Conservation (phyloP, 1,140 invertebrate genomes). For the Arion vulgaris region DNA sequence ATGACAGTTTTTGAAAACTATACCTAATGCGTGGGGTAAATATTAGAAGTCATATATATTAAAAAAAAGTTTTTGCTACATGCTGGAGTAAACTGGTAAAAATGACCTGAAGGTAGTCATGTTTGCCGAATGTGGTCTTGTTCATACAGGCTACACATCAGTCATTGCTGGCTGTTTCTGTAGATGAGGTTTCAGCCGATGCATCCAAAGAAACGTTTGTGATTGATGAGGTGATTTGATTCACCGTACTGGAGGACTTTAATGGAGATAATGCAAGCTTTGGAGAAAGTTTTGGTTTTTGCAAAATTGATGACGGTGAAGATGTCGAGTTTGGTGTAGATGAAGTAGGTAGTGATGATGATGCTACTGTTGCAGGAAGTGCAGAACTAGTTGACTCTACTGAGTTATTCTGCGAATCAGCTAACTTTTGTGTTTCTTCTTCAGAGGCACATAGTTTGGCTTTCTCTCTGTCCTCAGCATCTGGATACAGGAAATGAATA, state of each 20-base stretch:
- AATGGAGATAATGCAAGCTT: slow-evolving; percentile 23
- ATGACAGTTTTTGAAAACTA: too few relatives aligned
- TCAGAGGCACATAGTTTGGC: slow-evolving; percentile 37
- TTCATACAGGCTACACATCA: not conserved
- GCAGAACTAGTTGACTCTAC: not conserved
- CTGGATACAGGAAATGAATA: slow-evolving; percentile 12
- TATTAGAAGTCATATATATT: too few relatives aligned
- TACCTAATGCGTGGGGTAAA: too few relatives aligned
- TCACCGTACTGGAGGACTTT: not conserved
- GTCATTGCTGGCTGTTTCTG: slow-evolving; percentile 7
- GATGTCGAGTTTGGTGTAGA: not conserved
- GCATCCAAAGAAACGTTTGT: not conserved
- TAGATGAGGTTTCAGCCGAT: not conserved
- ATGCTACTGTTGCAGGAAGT: not conserved
- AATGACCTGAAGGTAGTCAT: too few relatives aligned
- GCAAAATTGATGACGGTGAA: not conserved
- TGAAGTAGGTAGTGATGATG: not conserved
- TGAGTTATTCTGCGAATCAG: not conserved
- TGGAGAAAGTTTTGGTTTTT: slow-evolving; percentile 27
- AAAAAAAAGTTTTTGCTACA: too few relatives aligned
- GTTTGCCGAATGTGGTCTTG: too few relatives aligned
- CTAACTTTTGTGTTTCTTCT: not conserved
- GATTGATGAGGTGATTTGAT: not conserved
- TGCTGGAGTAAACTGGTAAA: too few relatives aligned
- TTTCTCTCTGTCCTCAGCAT: slow-evolving; percentile 53